Percentiles rank a stretch among this genome's conserved stretches.
Evolutionary conservation across 2,797 vertebrate species (phyloP).

Genomic region (Cirrhinus molitorella): DNA sequence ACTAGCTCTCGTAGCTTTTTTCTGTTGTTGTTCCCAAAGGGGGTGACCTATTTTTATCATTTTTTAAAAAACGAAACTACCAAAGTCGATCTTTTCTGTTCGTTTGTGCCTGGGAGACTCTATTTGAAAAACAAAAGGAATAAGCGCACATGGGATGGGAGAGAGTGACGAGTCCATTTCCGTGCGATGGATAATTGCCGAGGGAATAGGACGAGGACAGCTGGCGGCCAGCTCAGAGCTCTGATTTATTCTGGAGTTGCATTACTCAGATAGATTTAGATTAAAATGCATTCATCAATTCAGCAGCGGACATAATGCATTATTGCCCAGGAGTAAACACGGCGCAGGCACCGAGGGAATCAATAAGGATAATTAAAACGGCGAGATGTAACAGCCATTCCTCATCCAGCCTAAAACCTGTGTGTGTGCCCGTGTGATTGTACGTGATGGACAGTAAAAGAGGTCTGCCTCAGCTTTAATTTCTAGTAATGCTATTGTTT

Average conservation of each 20-base stretch:
- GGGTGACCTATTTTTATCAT: slow-evolving; percentile 33
- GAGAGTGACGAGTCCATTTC: slow-evolving; percentile 53
- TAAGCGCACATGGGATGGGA: slow-evolving; percentile 43
- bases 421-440: slow-evolving; percentile 30
- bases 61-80: not conserved
- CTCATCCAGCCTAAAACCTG: slow-evolving; percentile 68
- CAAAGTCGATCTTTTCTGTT: slow-evolving; percentile 40
- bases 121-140: slow-evolving; percentile 49
- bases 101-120: slow-evolving; percentile 22
- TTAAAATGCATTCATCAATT: slow-evolving; percentile 82
- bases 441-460: slow-evolving; percentile 26
- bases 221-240: slow-evolving; percentile 60
- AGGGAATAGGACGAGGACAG: slow-evolving; percentile 58
- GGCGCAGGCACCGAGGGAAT: slow-evolving; percentile 70
- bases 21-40: slow-evolving; percentile 37
- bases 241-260: slow-evolving; percentile 78
- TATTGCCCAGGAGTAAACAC: slow-evolving; percentile 79
- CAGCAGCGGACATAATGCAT: slow-evolving; percentile 77
- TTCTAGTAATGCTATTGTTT: slow-evolving; percentile 55
- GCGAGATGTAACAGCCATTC: slow-evolving; percentile 76
- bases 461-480: slow-evolving; percentile 22
- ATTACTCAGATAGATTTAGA: slow-evolving; percentile 82
- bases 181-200: slow-evolving; percentile 56
- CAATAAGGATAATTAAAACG: slow-evolving; percentile 83
- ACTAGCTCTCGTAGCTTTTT: slow-evolving; percentile 14